phyloP scores from a whole-genome alignment of 2,113 vertebrate species.

The Phrynosoma blainvillii region DNA sequence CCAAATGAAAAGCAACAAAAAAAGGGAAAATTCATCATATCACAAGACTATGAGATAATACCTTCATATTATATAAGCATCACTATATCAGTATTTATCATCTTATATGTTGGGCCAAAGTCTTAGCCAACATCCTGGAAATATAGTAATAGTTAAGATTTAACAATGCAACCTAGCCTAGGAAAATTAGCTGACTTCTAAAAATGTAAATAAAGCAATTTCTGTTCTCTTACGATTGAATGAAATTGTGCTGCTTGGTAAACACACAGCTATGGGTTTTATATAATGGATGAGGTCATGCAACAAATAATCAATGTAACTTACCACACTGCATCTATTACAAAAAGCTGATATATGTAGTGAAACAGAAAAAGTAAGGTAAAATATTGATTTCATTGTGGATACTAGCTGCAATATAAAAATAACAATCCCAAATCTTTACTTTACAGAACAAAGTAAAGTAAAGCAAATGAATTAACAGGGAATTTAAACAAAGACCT shows the following conservation, averaged over 20 bases:
- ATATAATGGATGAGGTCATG: neutral
- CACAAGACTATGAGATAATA: no score
- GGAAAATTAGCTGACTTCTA: neutral
- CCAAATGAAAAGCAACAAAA: no score
- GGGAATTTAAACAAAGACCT: neutral
- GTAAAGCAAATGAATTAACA: neutral
- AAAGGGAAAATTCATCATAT: no score
- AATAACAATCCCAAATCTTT: neutral
- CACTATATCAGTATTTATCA: neutral
- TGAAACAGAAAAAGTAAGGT: conserved; percentile 5
- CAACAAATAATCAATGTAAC: neutral
- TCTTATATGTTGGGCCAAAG: neutral
- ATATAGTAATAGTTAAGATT: neutral
- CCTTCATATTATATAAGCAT: no score
- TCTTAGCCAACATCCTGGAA: neutral
- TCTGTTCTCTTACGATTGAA: neutral
- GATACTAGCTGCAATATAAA: neutral
- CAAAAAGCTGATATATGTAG: no score
- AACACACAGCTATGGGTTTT: neutral
- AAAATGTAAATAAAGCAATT: neutral
- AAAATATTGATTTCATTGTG: neutral
- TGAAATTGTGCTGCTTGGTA: neutral
- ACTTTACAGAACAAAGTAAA: neutral
- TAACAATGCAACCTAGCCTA: neutral
- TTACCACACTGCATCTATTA: no score